Base-by-base conservation (phyloP, 2,888 invertebrate species). In the Cerceris ruficornis region DNA sequence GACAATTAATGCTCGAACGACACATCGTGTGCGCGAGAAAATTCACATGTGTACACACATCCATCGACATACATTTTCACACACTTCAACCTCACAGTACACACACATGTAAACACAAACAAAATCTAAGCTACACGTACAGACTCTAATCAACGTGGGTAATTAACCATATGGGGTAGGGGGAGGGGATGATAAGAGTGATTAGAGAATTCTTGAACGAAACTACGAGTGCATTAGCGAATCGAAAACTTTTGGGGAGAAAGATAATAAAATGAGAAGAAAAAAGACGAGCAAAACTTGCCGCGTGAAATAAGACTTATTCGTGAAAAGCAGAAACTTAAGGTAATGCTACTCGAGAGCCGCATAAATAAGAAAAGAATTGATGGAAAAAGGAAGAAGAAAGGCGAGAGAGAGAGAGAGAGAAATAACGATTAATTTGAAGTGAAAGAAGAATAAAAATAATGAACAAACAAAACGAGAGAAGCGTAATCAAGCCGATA, bases 161-260 rank as follows among this genome's bases (percentile, higher is more conserved):
- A 68, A 74, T 9, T 52, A 41, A 61, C 15, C 41, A n/a, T 7
- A 28, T 49, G 49, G 28, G 39, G 41, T 8, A 11, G 46, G 6
- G n/a, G 50, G 50, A n/a, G n/a, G n/a, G 7, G 49, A 67, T 67
- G 49, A 62, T 54, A 42, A n/a, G n/a, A n/a, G n/a, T n/a, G n/a
- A 52, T 57, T 67, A 59, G 17, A 69, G n/a, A 59, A 67, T 74
- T 82, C 52, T 61, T 77, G 62, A 74, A 50, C 71, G 59, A 77
- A 77, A 80, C 76, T 70, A 70, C 52, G 73, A 69, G 74, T 74
- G 69, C 70, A 74, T 80, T 82, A 77, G 68, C 46, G 50, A 69
- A 69, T 80, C 59, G 28, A 50, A 57, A 59, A 72, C 67, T 62
- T 70, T 68, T 59, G 66, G 28, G 58, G 17, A 57, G 62, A 46